Conservation (phyloP, 2,113 vertebrate genomes). For the Bagarius yarrelli region DNA sequence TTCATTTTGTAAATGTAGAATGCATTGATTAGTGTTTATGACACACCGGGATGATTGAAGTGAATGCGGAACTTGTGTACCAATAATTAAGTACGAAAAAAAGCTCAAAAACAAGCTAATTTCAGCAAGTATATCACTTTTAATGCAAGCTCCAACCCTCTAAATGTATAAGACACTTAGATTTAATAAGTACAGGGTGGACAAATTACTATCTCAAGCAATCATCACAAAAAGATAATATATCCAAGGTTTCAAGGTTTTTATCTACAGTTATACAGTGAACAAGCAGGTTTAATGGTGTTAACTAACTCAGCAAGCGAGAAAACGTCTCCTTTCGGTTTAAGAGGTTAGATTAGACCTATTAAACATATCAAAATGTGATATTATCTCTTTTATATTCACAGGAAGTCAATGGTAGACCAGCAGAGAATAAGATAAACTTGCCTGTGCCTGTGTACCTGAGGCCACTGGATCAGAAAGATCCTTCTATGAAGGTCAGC, state of each 20-base stretch:
- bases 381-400: background rate
- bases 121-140: background rate
- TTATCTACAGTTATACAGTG: background rate
- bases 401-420: conserved; percentile 75
- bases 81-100: background rate
- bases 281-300: background rate
- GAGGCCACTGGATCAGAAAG: conserved; percentile 91
- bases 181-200: background rate
- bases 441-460: conserved; percentile 94
- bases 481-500: conserved; percentile 92
- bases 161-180: background rate
- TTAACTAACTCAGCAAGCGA: background rate
- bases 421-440: conserved; percentile 88
- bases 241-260: background rate
- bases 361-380: too few relatives aligned
- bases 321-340: background rate
- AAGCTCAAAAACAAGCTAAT: background rate
- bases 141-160: background rate
- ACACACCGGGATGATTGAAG: background rate
- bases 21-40: background rate
- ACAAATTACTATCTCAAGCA: background rate
- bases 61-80: background rate
- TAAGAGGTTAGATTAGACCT: background rate
- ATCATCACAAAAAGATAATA: background rate
- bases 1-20: background rate